A percentile compares a stretch with the other conserved stretches of the same genome.
phyloP scores from a whole-genome alignment of 2,797 vertebrate species.

The Enteromius afrohamiltoni region DNA sequence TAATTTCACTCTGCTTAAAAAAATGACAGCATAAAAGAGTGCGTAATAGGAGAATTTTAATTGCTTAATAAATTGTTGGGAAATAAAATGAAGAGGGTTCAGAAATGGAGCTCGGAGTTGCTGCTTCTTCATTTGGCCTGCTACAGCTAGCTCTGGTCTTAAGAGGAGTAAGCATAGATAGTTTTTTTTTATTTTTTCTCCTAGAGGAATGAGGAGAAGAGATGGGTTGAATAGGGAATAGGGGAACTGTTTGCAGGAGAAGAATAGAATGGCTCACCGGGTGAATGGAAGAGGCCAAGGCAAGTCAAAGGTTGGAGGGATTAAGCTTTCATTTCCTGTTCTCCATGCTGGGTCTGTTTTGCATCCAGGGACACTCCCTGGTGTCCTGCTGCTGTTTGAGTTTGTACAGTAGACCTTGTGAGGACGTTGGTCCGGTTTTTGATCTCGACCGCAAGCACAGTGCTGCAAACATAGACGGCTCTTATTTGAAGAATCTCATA shows the following conservation, averaged over 20 bases:
- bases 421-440: constrained; percentile 3
- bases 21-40: constrained; percentile 73
- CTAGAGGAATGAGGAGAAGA: constrained; percentile 15
- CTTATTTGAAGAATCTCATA: background rate
- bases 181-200: background rate
- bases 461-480: background rate
- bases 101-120: constrained; percentile 41
- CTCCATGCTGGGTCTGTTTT: constrained; percentile 39
- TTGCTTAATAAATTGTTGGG: constrained; percentile 75
- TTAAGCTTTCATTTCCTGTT: constrained; percentile 50
- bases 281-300: constrained; percentile 76
- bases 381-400: constrained; percentile 35
- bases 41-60: constrained; percentile 73
- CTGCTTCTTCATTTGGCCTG: constrained; percentile 24
- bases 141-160: constrained; percentile 8
- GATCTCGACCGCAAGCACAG: background rate
- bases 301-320: constrained; percentile 69
- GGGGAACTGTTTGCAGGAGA: constrained; percentile 61
- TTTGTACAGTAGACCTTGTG: constrained; percentile 42
- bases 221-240: constrained; percentile 19
- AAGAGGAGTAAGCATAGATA: constrained; percentile 42
- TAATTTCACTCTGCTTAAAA: constrained; percentile 70
- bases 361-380: constrained; percentile 30
- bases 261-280: constrained; percentile 78
- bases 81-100: constrained; percentile 63